A percentile compares a stretch with the other conserved stretches of the same genome.
Evolutionary conservation across 2,888 invertebrate species (phyloP).

Genomic region (Temnothorax rugatulus): DNA sequence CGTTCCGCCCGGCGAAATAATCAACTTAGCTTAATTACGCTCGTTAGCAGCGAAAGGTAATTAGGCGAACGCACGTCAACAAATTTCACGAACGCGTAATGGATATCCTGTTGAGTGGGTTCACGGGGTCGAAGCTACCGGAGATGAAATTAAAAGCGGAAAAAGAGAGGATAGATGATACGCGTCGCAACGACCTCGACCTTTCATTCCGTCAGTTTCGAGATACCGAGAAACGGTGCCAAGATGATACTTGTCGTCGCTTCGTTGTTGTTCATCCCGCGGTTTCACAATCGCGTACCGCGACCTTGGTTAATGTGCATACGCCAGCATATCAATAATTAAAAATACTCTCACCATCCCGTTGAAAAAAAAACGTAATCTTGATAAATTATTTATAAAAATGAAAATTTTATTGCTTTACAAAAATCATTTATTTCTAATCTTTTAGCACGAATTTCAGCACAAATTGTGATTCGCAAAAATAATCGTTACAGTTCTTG

Average conservation of each 20-base stretch:
- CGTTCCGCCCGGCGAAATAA: slow-evolving; percentile 28
- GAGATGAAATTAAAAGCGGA: slow-evolving; percentile 31
- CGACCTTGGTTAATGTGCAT: neutral
- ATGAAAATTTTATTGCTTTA: neutral
- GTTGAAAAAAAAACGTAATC: neutral
- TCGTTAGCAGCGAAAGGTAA: slow-evolving; percentile 52
- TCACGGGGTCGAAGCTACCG: neutral
- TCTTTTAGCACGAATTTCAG: neutral
- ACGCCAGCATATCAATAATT: neutral
- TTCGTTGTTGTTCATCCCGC: neutral
- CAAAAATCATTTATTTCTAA: neutral
- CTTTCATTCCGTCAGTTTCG: slow-evolving; percentile 14
- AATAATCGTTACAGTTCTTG: neutral
- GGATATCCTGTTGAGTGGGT: neutral
- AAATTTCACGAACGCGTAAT: slow-evolving; percentile 39
- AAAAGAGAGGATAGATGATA: slow-evolving; percentile 7
- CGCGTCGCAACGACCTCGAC: slow-evolving; percentile 24
- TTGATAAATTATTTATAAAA: neutral
- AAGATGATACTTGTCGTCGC: slow-evolving; percentile 19
- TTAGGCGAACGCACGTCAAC: slow-evolving; percentile 40
- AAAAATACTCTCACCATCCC: neutral
- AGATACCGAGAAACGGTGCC: slow-evolving; percentile 17
- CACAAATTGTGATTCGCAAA: neutral
- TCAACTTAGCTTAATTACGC: slow-evolving; percentile 40
- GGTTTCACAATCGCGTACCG: neutral